Base-by-base conservation (phyloP, 2,888 invertebrate species). In the Agrilus biguttatus region DNA sequence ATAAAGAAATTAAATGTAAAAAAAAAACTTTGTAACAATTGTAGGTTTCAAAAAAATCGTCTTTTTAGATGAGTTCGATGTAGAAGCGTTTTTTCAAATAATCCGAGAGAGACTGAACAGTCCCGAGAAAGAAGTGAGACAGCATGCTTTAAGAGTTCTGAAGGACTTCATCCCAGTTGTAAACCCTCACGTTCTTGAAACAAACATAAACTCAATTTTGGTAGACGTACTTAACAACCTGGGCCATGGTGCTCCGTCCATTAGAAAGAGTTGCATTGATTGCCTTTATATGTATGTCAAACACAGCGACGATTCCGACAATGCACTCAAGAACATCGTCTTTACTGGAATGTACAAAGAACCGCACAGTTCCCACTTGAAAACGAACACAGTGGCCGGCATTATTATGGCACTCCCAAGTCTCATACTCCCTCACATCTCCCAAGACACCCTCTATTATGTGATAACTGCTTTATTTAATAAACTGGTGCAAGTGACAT, bases 41-140 rank as follows among this genome's bases (percentile, higher is more conserved):
- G 23, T 23, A 6, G 23, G 23, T 23, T 23, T 23, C 23, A 23
- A 23, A 23, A 35, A 2, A 8, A 4, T 35, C 13, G 2, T 34
- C 39, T 50, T 57, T 49, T 34, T 50, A 60, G 58, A 58, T 41
- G 56, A 54, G 19, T 46, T 56, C 14, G 54, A 57, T 40, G 74
- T 77, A 2, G 68, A 70, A 45, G 70, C 74, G 43, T 76, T 84
- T 54, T 84, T 83, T 60, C 66, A 73, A 42, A 83, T 83, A 53
- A 77, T 86, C 56, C 70, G 78, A 37, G 80, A 82, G 51, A 74
- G 86, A 40, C 69, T 87, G 37, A 72, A 76, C 34, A 83, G 84
- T 60, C 83, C 85, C 1, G 87, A 88, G 62, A 83, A 84, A 78
- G 85, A 86, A 65, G 86, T 88, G 33, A 75, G 87, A 8, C 80